Percentiles rank a stretch among this genome's conserved stretches.
Conservation (phyloP, 2,888 invertebrate genomes). For the Herminia tarsipennalis region DNA sequence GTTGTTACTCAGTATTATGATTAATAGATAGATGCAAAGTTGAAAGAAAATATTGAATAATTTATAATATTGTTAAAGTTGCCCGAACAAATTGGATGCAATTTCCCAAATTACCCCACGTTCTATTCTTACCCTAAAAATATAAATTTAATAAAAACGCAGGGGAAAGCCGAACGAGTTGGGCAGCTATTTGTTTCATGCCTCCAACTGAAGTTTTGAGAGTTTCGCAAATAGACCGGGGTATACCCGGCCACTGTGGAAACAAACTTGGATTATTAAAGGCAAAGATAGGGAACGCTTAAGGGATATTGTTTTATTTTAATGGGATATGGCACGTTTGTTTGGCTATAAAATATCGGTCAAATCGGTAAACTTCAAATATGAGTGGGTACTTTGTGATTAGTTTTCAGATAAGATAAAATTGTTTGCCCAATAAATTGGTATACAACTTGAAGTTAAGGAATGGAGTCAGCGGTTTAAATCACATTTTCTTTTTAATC, state of each 20-base stretch:
- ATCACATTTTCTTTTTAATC: too few relatives aligned
- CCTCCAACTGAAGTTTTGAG: slow-evolving; percentile 53
- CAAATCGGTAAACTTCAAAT: slow-evolving; percentile 6
- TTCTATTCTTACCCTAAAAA: slow-evolving; percentile 8
- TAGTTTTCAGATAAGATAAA: not conserved
- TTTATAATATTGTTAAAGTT: slow-evolving; percentile 1
- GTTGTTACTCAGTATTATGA: too few relatives aligned
- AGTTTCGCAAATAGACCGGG: slow-evolving; percentile 57
- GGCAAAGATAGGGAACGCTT: slow-evolving; percentile 32
- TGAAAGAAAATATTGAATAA: too few relatives aligned
- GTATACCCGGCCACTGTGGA: slow-evolving; percentile 41
- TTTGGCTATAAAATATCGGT: slow-evolving; percentile 19
- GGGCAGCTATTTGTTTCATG: slow-evolving; percentile 53
- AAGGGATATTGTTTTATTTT: slow-evolving; percentile 40
- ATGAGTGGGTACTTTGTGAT: slow-evolving; percentile 1
- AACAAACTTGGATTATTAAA: slow-evolving; percentile 48
- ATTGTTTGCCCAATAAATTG: not conserved
- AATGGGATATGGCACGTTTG: slow-evolving; percentile 13
- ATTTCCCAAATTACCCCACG: slow-evolving; percentile 14
- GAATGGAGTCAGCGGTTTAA: too few relatives aligned
- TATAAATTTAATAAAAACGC: slow-evolving; percentile 43
- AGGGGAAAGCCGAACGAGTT: slow-evolving; percentile 39
- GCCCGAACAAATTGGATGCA: slow-evolving; percentile 17
- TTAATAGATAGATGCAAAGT: too few relatives aligned
- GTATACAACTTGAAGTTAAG: too few relatives aligned